Evolutionary conservation across 2,113 vertebrate genomes (phyloP), one percentile per base, ranked within the genome.

Genomic region (Tetrax tetrax): DNA sequence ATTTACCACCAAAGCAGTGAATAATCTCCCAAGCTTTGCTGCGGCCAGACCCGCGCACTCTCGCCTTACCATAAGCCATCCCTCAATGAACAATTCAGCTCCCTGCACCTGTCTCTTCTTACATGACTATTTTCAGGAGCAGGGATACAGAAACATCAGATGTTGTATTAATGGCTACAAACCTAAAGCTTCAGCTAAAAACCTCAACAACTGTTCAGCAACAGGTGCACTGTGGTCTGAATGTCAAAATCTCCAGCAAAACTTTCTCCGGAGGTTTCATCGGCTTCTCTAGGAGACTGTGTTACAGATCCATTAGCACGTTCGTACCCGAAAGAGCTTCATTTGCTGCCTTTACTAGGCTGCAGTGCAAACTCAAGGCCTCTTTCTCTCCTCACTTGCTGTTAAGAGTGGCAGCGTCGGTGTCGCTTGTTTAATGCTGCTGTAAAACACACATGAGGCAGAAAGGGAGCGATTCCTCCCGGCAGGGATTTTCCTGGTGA

Each of bases 81-180:
- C 71, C 89, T 96, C 72, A 92, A 94, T 93, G 95, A 93, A 66
- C 56, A 72, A 24, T 83, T 89, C 84, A 61, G 89, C 87, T 69
- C 82, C 68, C 60, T 93, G 96, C 97, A 97, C 96, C 97, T 97
- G 97, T 96, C 96, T 68, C 88, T 85, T 90, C 95, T 95, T 45
- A 78, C 89, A 89, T 16, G 79, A 74, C 94, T 68, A 2, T 29
- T 76, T 77, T 70, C 82, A 89, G 57, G 54, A 94, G 71, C 88
- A 4, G 27, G 86, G 77, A 31, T 43, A 51, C 65, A 72, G 63
- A 91, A 96, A 90, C 95, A 96, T 94, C 92, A 94, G 89, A 92
- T 48, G 92, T 84, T 91, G 95, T 89, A 88, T 96, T 96, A 90
- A 93, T 83, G 94, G 89, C 94, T 75, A 69, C 96, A 92, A 90